Evolutionary conservation across 2,888 invertebrate species (phyloP).

Genomic region (Mimachlamys varia): DNA sequence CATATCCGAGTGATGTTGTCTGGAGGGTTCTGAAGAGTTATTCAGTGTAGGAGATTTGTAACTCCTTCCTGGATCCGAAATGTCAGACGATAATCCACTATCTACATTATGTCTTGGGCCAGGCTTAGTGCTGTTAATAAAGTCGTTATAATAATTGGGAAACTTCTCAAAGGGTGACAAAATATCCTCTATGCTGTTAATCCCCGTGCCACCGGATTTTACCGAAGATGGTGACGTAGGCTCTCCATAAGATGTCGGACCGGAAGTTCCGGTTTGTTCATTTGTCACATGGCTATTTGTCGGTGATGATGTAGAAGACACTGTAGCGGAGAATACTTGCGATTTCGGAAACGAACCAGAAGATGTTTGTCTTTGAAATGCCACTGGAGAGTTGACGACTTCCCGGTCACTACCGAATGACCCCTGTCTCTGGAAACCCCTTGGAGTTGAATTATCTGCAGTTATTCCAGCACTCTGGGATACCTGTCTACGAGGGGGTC

Average conservation of each 20-base stretch:
- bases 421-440: slow-evolving; percentile 42
- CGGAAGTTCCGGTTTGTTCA: slow-evolving; percentile 36
- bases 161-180: slow-evolving; percentile 68
- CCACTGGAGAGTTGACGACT: slow-evolving; percentile 1
- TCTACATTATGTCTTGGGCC: slow-evolving; percentile 59
- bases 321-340: slow-evolving; percentile 12
- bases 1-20: slow-evolving; percentile 37
- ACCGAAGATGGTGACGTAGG: slow-evolving; percentile 46
- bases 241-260: slow-evolving; percentile 34
- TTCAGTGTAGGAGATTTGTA: slow-evolving; percentile 54
- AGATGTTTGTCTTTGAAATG: slow-evolving; percentile 53
- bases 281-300: slow-evolving; percentile 27
- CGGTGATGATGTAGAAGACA: neutral
- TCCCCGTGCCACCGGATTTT: slow-evolving; percentile 52
- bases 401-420: slow-evolving; percentile 19
- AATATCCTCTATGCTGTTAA: slow-evolving; percentile 67
- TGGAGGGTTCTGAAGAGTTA: slow-evolving; percentile 53
- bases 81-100: slow-evolving; percentile 60
- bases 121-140: slow-evolving; percentile 54
- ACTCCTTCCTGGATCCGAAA: slow-evolving; percentile 46
- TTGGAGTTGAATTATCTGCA: slow-evolving; percentile 42
- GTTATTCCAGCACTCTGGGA: slow-evolving; percentile 28
- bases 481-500: slow-evolving; percentile 22
- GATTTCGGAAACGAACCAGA: slow-evolving; percentile 53
- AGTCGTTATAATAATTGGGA: slow-evolving; percentile 66